Percentiles rank a stretch among this genome's conserved stretches.
Conservation (phyloP, 2,113 vertebrate species). For the Forbesichthys papilliferus region DNA sequence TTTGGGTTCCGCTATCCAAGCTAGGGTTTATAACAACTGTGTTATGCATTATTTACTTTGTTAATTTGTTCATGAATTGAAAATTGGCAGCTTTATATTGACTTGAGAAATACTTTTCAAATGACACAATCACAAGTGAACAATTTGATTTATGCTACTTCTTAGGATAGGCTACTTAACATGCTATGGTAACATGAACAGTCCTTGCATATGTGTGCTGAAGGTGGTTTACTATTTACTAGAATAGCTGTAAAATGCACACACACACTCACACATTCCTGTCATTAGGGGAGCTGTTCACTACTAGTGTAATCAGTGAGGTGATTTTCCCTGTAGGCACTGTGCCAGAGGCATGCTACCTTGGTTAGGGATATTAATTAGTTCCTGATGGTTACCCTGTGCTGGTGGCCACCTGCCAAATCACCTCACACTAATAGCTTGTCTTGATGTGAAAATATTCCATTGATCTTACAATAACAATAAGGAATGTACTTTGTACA, state of each 20-base stretch:
- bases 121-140: too few species aligned
- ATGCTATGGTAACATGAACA: too few species aligned
- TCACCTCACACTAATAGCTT: constrained; percentile 45
- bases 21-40: too few species aligned
- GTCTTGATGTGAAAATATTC: constrained; percentile 38
- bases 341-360: constrained; percentile 57
- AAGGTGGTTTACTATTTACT: too few species aligned
- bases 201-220: too few species aligned
- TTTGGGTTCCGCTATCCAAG: too few species aligned
- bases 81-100: too few species aligned
- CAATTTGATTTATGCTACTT: too few species aligned
- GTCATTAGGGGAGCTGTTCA: constrained; percentile 37
- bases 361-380: constrained; percentile 65
- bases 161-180: too few species aligned
- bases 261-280: background rate
- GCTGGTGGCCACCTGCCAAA: constrained; percentile 57
- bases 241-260: too few species aligned
- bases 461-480: constrained; percentile 22
- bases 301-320: constrained; percentile 52
- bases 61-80: background rate
- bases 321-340: constrained; percentile 59
- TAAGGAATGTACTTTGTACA: background rate
- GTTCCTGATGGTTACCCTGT: constrained; percentile 57
- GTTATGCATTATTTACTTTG: background rate
- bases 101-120: too few species aligned